Base-by-base conservation (phyloP, 2,888 invertebrate genomes). In the Stenichneumon culpator region DNA sequence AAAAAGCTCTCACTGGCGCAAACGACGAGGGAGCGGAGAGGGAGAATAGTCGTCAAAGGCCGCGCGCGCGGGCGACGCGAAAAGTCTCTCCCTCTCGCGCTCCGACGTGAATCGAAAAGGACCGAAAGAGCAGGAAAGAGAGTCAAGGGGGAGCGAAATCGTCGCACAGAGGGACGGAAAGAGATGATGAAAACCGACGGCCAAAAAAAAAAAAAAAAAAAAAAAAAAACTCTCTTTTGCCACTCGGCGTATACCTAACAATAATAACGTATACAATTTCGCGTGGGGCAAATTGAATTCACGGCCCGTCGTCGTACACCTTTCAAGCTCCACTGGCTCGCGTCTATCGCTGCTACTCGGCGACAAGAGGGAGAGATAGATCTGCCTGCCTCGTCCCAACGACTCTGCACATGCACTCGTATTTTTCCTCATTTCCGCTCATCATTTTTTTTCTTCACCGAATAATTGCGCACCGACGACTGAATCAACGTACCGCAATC, bases 201-300 rank as follows among this genome's bases (percentile, higher is more conserved):
- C 39, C 44, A 68, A 65, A 52, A 68, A 39, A 39, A 36, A 69
- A 44, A 22, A 67, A 19, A 14, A 67, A 54, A 39, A 36, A 65
- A 44, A 36, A 39, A 22, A 2, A 11, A 14, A 22, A 3, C 16
- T 60, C 69, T 60, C 60, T 70, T 32, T 39, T 69, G 47, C 47
- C 44, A 79, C 63, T 25, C 60, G n/a, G 52, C 47, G 60, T 63
- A 63, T 63, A 79, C 50, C n/a, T 32, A 65, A 79, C 74, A 70
- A 79, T 79, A 75, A 83, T 79, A 70, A 75, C 74, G 47, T 68
- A 79, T 79, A 79, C 72, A 77, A 84, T 80, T 80, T 84, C 77
- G 39, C 79, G 83, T 70, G 83, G 74, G 79, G 70, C 77, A 84
- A 84, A 84, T 84, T 77, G 77, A 84, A 77, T 84, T 84, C 80